Conservation (phyloP, 2,888 invertebrate species). For the Polydrusus tereticollis region DNA sequence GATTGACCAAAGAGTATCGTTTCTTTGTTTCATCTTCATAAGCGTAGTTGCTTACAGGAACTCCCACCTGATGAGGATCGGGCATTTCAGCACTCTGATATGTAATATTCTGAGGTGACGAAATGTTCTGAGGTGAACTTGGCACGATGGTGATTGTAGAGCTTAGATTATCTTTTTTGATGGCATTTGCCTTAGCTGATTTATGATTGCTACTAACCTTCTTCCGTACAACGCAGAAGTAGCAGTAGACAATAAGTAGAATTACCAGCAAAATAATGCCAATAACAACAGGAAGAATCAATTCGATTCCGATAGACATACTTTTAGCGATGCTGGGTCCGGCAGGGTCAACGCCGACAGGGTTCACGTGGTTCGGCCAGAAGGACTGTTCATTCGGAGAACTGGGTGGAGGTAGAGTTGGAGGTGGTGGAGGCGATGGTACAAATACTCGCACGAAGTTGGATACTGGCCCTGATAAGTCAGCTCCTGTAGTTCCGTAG, state of each 20-base stretch:
- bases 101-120: constrained; percentile 58
- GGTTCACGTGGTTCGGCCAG: constrained; percentile 63
- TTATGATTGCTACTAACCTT: constrained; percentile 59
- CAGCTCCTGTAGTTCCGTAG: constrained; percentile 64
- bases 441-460: constrained; percentile 71
- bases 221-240: constrained; percentile 68
- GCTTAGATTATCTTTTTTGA: constrained; percentile 64
- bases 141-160: constrained; percentile 68
- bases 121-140: constrained; percentile 60
- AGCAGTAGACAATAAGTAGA: constrained; percentile 67
- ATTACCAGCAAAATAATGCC: constrained; percentile 67
- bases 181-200: constrained; percentile 56
- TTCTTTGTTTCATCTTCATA: constrained; percentile 68
- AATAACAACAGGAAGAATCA: constrained; percentile 68
- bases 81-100: constrained; percentile 61
- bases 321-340: constrained; percentile 65
- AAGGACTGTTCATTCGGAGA: constrained; percentile 62
- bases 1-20: constrained; percentile 67
- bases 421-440: constrained; percentile 69
- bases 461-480: constrained; percentile 67
- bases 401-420: constrained; percentile 66
- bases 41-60: constrained; percentile 66
- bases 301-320: constrained; percentile 66
- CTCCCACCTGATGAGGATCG: constrained; percentile 67
- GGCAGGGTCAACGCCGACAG: constrained; percentile 60